Conservation (phyloP, 30 jellyfish, hydroid and myxozoan species). For the Phacellophora camtschatica region DNA sequence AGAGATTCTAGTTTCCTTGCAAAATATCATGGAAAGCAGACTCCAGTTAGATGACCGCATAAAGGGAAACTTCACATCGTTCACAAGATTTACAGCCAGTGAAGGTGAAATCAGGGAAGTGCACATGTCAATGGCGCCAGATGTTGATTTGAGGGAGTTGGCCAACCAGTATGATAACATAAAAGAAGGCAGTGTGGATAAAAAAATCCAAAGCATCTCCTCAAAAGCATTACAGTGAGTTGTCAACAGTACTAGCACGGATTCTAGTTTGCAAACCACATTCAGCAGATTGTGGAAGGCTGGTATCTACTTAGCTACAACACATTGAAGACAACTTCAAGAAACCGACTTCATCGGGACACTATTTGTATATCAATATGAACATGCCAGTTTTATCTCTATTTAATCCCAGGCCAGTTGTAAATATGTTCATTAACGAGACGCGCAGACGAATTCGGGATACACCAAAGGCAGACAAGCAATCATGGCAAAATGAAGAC, state of each 20-base stretch:
- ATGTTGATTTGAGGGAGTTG: not conserved
- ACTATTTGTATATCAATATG: not conserved
- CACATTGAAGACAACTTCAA: too few species aligned
- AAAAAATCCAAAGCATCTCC: not conserved
- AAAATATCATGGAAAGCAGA: too few species aligned
- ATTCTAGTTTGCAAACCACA: too few species aligned
- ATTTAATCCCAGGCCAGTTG: not conserved
- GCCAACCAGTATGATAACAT: not conserved
- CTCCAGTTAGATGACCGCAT: not conserved
- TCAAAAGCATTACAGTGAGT: not conserved
- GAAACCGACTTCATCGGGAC: not conserved
- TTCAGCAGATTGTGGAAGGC: not conserved
- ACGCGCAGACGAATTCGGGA: not conserved
- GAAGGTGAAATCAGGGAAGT: not conserved
- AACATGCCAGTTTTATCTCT: not conserved
- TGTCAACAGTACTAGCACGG: not conserved
- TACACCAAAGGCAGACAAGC: not conserved
- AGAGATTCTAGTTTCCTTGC: too few species aligned
- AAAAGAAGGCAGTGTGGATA: not conserved
- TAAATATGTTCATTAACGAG: too few species aligned
- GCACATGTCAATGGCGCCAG: not conserved
- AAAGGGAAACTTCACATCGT: not conserved
- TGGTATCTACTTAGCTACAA: not conserved
- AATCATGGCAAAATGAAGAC: too few species aligned
- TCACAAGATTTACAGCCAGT: not conserved